phyloP scores from a whole-genome alignment of 2,797 vertebrate genomes.

The Tenualosa ilisha region DNA sequence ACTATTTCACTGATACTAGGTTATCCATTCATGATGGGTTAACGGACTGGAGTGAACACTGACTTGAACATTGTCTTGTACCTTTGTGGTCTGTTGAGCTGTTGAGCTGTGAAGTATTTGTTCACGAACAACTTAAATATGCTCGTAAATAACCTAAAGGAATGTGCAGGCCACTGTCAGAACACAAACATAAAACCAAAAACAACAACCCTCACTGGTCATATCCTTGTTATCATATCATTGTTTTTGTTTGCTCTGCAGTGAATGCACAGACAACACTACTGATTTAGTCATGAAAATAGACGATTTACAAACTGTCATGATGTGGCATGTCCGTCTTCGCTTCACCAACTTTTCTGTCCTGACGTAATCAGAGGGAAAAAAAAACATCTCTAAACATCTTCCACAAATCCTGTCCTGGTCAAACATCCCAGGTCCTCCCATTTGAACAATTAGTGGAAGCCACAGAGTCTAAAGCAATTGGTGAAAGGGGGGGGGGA shows the following conservation, averaged over 20 bases:
- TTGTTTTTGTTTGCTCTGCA: conserved; percentile 4
- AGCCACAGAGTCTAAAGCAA: conserved; percentile 55
- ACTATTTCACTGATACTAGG: neutral
- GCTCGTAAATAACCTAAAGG: neutral
- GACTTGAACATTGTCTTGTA: neutral
- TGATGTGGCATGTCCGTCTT: conserved; percentile 17
- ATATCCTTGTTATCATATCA: neutral
- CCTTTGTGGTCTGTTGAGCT: neutral
- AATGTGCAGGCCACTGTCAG: conserved; percentile 2
- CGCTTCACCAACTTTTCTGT: conserved; percentile 13
- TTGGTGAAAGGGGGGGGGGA: conserved; percentile 48
- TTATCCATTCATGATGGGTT: neutral
- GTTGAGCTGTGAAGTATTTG: neutral
- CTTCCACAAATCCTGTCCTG: conserved; percentile 54
- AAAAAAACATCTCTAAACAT: conserved; percentile 54
- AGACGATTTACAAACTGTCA: conserved; percentile 2
- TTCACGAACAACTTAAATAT: neutral
- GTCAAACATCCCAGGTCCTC: conserved; percentile 47
- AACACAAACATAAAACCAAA: conserved; percentile 14
- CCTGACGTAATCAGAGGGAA: conserved; percentile 42
- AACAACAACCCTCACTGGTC: conserved; percentile 3
- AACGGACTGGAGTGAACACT: neutral
- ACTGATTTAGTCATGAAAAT: neutral
- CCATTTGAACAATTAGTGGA: conserved; percentile 62
- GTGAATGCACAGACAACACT: neutral